Conservation (phyloP, 2,888 invertebrate genomes). For the Pachycephus smyrnensis region DNA sequence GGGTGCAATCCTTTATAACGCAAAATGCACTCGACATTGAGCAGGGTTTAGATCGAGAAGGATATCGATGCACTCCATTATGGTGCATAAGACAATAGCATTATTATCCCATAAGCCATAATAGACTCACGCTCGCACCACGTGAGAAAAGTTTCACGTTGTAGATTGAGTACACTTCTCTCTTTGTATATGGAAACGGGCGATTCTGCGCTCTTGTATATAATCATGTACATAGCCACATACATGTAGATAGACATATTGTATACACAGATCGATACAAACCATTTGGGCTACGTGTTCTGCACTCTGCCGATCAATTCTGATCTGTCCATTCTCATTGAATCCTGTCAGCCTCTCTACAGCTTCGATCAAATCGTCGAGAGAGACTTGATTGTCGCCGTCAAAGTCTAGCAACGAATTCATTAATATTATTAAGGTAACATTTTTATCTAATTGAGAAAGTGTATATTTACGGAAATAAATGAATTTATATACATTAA, state of each 20-base stretch:
- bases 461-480: no score
- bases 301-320: slow-evolving; percentile 67
- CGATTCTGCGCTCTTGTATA: slow-evolving; percentile 1
- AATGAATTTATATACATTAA: no score
- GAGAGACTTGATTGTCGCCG: slow-evolving; percentile 73
- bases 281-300: slow-evolving; percentile 71
- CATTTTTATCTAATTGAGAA: no score
- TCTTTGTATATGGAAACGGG: slow-evolving; percentile 4
- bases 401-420: slow-evolving; percentile 71
- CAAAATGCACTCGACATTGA: background rate
- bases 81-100: slow-evolving; percentile 33
- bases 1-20: background rate
- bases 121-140: slow-evolving; percentile 24
- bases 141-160: slow-evolving; percentile 8
- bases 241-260: no score
- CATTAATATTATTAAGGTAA: background rate
- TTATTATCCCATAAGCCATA: slow-evolving; percentile 36
- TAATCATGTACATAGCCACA: background rate
- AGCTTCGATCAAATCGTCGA: slow-evolving; percentile 70
- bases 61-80: slow-evolving; percentile 11
- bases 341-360: slow-evolving; percentile 70
- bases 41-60: no score
- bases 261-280: slow-evolving; percentile 48
- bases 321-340: slow-evolving; percentile 52
- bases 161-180: slow-evolving; percentile 9